Evolutionary conservation across 2,797 vertebrate genomes (phyloP), one percentile per base, ranked within the genome.

Genomic region (Leptoclinus maculatus): DNA sequence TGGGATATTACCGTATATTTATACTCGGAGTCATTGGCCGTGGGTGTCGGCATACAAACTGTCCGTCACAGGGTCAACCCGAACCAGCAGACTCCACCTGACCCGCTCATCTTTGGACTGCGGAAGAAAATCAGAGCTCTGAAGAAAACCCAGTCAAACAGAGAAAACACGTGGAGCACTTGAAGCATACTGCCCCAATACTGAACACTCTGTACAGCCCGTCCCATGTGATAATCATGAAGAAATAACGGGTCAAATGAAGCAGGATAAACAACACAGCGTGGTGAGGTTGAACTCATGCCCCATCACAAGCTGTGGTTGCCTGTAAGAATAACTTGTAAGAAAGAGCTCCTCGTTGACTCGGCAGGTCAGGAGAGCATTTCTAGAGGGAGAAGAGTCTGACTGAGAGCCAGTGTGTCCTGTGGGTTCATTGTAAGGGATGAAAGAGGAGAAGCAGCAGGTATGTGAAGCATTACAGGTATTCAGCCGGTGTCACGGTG

Each of bases 361-460:
- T 49, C 47, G 2, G 21, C 19, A 11, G 21, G 47, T 21, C 49
- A 23, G 49, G 21, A 23, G 49, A 53, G 23, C 32, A 17, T 56
- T 65, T 79, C 19, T 38, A 49, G 32, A 74, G 47, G 53, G 25
- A 58, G 39, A 58, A 11, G 25, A 74, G 41, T 56, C 19, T 56
- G 75, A 45, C 45, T 74, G 43, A 83, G 65, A 65, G 66, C 60
- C 58, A 38, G 69, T 27, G 74, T 14, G 25, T 69, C 23, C 39
- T 32, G 65, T 62, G 57, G 49, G 32, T 41, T 71, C 39, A 67
- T 64, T 59, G 60, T 68, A n/a, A 64, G 63, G 76, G 75, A 88
- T 90, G 87, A 89, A 91, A 91, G 83, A 78, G 25, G 83, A 91
- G 86, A 88, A 74, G 81, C 77, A 76, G 23, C 77, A 88, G 71